phyloP scores from a whole-genome alignment of 2,113 vertebrate genomes.

The Scalopus aquaticus region DNA sequence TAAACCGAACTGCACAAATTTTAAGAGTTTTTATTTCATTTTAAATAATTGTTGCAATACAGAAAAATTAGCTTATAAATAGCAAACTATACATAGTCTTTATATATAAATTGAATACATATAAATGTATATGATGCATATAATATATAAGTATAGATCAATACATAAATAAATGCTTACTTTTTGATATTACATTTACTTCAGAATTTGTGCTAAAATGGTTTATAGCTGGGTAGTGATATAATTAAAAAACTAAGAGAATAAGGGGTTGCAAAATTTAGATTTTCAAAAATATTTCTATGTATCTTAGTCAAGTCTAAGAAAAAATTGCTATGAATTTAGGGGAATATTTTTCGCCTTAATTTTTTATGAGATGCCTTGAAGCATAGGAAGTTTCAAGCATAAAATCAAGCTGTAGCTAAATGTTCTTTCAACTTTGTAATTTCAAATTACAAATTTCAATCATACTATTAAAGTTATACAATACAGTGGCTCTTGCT shows the following conservation, averaged over 20 bases:
- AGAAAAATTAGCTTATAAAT: not conserved
- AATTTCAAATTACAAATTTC: conserved; percentile 65
- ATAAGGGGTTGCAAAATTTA: not conserved
- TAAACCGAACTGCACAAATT: not conserved
- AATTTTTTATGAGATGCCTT: conserved; percentile 16
- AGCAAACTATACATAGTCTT: not conserved
- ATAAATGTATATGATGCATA: too few species aligned
- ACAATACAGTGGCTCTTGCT: conserved; percentile 5
- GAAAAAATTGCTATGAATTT: not conserved
- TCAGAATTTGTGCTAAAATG: too few species aligned
- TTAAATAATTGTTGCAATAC: not conserved
- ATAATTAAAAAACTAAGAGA: not conserved
- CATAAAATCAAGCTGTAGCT: conserved; percentile 53
- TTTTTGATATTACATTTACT: too few species aligned
- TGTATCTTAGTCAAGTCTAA: not conserved
- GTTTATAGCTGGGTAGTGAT: not conserved
- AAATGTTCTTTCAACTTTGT: conserved; percentile 61
- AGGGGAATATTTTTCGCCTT: not conserved
- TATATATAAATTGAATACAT: not conserved
- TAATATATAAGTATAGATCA: too few species aligned
- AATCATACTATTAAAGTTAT: conserved; percentile 43
- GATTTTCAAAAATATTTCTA: not conserved
- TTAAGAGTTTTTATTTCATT: not conserved
- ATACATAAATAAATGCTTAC: too few species aligned
- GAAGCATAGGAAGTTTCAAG: conserved; percentile 16